These are phyloP conservation scores for Drosophila elegans DNA, from an alignment of 1,140 invertebrate species.

Conservation along the genomic window DNA sequence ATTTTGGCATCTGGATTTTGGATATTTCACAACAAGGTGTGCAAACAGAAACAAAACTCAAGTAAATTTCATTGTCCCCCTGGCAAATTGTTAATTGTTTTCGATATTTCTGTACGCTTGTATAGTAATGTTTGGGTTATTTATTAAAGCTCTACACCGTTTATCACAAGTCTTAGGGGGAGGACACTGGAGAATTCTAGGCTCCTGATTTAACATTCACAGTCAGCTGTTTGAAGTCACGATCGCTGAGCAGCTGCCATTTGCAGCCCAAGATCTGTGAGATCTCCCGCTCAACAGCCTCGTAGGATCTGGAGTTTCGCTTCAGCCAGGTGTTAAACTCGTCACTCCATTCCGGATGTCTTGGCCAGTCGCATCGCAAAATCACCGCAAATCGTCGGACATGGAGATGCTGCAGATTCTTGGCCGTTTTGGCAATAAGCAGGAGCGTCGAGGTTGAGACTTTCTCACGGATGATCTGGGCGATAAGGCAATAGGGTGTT, in stretches of 20 bases:
- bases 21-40: not conserved
- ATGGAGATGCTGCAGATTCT: slow-evolving; percentile 88
- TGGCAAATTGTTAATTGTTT: not conserved
- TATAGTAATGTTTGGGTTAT: slow-evolving; percentile 32
- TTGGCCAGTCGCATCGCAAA: slow-evolving; percentile 89
- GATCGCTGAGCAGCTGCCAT: slow-evolving; percentile 91
- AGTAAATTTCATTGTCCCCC: slow-evolving; percentile 4
- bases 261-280: slow-evolving; percentile 88
- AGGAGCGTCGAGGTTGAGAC: slow-evolving; percentile 92
- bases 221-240: slow-evolving; percentile 87
- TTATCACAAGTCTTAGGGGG: slow-evolving; percentile 68
- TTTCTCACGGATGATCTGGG: slow-evolving; percentile 90
- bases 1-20: not conserved
- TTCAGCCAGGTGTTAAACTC: slow-evolving; percentile 90
- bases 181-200: not conserved
- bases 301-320: slow-evolving; percentile 87
- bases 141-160: slow-evolving; percentile 72
- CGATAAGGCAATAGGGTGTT: not conserved
- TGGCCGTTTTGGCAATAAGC: slow-evolving; percentile 89
- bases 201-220: slow-evolving; percentile 60
- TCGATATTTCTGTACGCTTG: slow-evolving; percentile 19
- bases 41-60: slow-evolving; percentile 14
- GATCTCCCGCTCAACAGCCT: slow-evolving; percentile 89
- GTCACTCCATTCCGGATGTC: slow-evolving; percentile 88
- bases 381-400: slow-evolving; percentile 91